phyloP scores from a whole-genome alignment of 2,888 invertebrate species.

The Aelia acuminata region DNA sequence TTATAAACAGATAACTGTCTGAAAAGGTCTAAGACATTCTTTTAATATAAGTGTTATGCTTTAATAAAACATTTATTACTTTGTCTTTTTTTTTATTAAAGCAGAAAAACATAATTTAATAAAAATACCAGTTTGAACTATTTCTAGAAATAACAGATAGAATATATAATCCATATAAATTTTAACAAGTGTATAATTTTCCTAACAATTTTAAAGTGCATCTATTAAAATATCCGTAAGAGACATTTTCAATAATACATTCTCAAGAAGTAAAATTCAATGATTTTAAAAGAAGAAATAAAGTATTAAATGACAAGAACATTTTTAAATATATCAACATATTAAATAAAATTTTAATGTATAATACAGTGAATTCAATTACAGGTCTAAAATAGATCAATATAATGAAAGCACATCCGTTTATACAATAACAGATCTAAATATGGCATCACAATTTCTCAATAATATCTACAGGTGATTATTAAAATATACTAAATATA shows the following conservation, averaged over 20 bases:
- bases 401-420: background rate
- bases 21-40: background rate
- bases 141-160: background rate
- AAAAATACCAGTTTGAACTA: background rate
- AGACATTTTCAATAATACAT: background rate
- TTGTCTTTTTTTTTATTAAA: background rate
- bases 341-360: background rate
- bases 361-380: background rate
- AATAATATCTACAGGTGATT: slow-evolving; percentile 11
- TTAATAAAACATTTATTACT: background rate
- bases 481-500: slow-evolving; percentile 41
- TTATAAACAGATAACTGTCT: background rate
- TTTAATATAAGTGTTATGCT: background rate
- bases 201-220: background rate
- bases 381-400: background rate
- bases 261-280: background rate
- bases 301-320: background rate
- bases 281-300: background rate
- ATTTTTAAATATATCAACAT: background rate
- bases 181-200: background rate
- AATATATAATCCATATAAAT: background rate
- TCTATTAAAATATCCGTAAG: background rate
- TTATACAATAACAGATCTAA: background rate
- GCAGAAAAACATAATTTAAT: background rate
- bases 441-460: slow-evolving; percentile 27